These are phyloP conservation scores for Catostomus latipinnis DNA, from an alignment of 2,797 vertebrate species.

Conservation along the genomic window DNA sequence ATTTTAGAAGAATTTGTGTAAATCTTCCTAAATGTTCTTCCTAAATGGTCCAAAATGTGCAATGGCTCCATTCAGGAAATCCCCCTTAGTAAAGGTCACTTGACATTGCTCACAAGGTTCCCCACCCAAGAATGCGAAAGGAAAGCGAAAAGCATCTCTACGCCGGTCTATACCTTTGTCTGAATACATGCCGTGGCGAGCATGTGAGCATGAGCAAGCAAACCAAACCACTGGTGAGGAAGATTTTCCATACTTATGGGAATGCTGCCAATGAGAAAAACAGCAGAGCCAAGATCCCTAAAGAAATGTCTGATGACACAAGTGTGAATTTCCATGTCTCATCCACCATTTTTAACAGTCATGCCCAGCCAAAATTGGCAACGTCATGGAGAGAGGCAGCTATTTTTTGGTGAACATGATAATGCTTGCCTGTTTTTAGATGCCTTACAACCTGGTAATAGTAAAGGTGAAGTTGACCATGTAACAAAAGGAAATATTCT, in stretches of 20 bases:
- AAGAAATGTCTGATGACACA: slow-evolving; percentile 34
- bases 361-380: slow-evolving; percentile 58
- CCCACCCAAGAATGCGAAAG: slow-evolving; percentile 12
- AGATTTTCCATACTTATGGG: slow-evolving; percentile 43
- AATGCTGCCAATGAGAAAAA: slow-evolving; percentile 40
- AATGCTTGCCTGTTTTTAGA: slow-evolving; percentile 56
- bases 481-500: slow-evolving; percentile 5
- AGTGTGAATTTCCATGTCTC: slow-evolving; percentile 55
- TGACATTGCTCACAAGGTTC: slow-evolving; percentile 8
- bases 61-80: slow-evolving; percentile 10
- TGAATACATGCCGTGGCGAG: neutral
- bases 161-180: neutral
- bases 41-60: neutral
- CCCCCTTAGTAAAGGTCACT: slow-evolving; percentile 13
- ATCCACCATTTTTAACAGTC: slow-evolving; percentile 47
- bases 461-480: slow-evolving; percentile 4
- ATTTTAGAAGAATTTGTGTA: neutral
- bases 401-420: slow-evolving; percentile 75
- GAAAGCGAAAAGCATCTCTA: slow-evolving; percentile 22
- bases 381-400: slow-evolving; percentile 54
- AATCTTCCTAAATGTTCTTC: too few species aligned
- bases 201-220: slow-evolving; percentile 38
- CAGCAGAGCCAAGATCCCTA: slow-evolving; percentile 25
- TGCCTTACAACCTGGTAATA: slow-evolving; percentile 4
- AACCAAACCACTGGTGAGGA: slow-evolving; percentile 26